Base-by-base conservation (phyloP, 1,140 invertebrate genomes). In the Apis laboriosa region DNA sequence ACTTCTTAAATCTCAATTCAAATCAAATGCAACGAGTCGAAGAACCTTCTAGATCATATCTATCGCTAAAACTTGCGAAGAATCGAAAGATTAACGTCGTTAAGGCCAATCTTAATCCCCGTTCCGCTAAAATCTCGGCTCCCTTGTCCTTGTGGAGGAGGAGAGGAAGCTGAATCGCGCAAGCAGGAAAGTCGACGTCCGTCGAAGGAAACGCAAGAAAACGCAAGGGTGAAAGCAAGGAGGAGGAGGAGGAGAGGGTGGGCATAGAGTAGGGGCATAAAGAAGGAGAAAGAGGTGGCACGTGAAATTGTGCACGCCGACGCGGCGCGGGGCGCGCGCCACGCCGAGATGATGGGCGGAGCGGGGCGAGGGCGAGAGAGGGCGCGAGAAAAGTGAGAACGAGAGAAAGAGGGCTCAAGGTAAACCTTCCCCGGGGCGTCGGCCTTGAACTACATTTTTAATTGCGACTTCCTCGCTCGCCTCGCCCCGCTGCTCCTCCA, bases 401-500 rank as follows among this genome's bases (percentile, higher is more conserved):
- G 78, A 84, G 73, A 61, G 79, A 73, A 77, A 87, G 71, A 86
- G 80, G 67, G 78, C 74, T 84, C 86, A 86, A 90, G 90, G 89
- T 90, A 90, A 91, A 84, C 77, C 77, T 89, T 84, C 86, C 89
- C 84, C 84, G 87, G 90, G 91, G 88, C 87, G 75, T 90, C 85
- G 90, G 91, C 93, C 93, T 94, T 94, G 93, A 93, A 93, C 93
- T 94, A 94, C 90, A 93, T 94, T 94, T 94, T 93, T 94, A 94
- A 94, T 94, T 94, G 92, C 91, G 80, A 90, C 88, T 90, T 91
- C 77, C 88, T 89, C 75, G 83, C 86, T 84, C 71, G 66, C 49
- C 67, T 73, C 68, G 60, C 74, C 77, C 77, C 86, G 75, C 81
- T 24, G 74, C 83, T 88, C 73, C 88, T 89, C 87, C 84, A 88